Evolutionary conservation across 2,888 invertebrate species (phyloP), one percentile per base, ranked within the genome.

Genomic region (Cephalotes varians): DNA sequence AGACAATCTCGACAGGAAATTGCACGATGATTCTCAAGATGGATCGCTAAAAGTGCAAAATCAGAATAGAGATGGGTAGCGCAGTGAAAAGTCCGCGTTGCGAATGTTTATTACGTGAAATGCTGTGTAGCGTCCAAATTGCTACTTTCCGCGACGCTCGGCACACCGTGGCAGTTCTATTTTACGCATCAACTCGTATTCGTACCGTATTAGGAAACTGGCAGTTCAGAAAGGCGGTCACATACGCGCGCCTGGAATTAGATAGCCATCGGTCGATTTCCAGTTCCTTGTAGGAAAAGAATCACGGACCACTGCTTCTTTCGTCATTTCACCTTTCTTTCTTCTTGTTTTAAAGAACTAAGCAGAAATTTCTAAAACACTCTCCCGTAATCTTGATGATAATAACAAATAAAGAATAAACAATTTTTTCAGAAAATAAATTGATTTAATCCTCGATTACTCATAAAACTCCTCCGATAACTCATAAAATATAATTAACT

Each of bases 131-230:
- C 62, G 34, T 77, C 28, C 28, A 47, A 74, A 80, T 79, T 54
- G 73, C 58, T 25, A 82, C 60, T 74, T 58, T 56, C 79, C 18
- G 60, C 54, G 62, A 74, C 64, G 84, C 56, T 83, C 81, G 74
- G 83, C 81, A 77, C 49, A 81, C 76, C 84, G 62, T 83, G 44
- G 74, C 72, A 79, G 84, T 81, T 85, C 87, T 87, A 85, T 89
- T 86, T 89, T 86, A 86, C 87, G 82, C 85, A 83, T 85, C 80
- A 83, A 67, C 80, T 86, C 79, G 85, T 85, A 87, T 87, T 85
- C 85, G 69, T 84, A 76, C 92, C 91, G 86, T 92, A 91, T 91
- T 91, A 86, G 91, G 91, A 87, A 90, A 88, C 85, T 85, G 83
- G 83, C 72, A 69, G 87, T 85, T 87, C 82, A 54, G 91, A 92